Evolutionary conservation across 1,140 invertebrate species (phyloP), one percentile per base, ranked within the genome.

Genomic region (Drosophila pallidifrons): DNA sequence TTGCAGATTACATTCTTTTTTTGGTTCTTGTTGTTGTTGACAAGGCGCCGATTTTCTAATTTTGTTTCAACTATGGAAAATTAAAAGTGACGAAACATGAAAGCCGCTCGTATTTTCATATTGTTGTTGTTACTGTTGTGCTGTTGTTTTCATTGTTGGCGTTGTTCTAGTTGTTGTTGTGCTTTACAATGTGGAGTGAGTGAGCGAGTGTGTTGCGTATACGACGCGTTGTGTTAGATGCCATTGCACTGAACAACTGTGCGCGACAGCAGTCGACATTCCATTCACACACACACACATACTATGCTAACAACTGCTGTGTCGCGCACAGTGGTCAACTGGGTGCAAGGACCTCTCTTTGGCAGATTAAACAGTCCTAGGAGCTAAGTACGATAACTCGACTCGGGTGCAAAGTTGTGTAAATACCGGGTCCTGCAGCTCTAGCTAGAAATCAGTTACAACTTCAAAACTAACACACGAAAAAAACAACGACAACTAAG

Each of bases 321-420:
- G 49, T 20, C 47, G n/a, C 60, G 69, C 74, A 60, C 61, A 77
- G 77, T 61, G 51, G 51, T 46, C 47, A 38, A 63, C 76, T 73
- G 67, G 82, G 74, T 88, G 85, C 83, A 83, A 89, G 57, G 79
- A 71, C 83, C 76, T 80, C 74, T 25, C 35, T 6, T 32, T 32
- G 35, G 69, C 60, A 58, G 63, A 25, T 65, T 28, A 61, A 66
- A 82, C 75, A 87, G 83, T 88, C 82, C 79, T 86, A 87, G 79
- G 79, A 86, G 64, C 82, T 64, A 61, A 61, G 30, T 69, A 52
- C 43, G 20, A 32, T 52, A 6, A 60, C 25, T 25, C 20, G 20
- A 54, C 52, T 13, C 41, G 15, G 15, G 47, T 61, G 59, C 38
- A 45, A 15, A 61, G 5, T 32, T 32, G 51, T 43, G 3, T 7